Base-by-base conservation (phyloP, 1,140 invertebrate species). In the roundworm (Caenorhabditis elegans) region DNA sequence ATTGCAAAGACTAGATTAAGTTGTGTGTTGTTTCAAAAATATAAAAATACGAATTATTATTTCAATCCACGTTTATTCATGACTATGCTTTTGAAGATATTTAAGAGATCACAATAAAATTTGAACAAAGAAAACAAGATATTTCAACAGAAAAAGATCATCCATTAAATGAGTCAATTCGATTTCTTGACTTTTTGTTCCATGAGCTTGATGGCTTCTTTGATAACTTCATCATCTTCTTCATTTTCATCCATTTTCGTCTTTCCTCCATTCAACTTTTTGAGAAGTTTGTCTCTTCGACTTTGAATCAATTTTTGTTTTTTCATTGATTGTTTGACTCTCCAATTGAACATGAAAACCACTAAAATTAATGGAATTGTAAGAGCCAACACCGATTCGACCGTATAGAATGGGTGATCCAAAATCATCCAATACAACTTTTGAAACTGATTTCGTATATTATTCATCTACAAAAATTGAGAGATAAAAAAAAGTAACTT, bases 281-380 rank as follows among this genome's bases (percentile, higher is more conserved):
- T 70, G 34, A 70, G 17, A 19, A 70, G 34, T 15, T 43, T 70
- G 10, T 70, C 60, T 11, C 60, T n/a, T 13, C 60, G 60, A 39
- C 19, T 43, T 26, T 39, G 34, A 39, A 39, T 39, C n/a, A 10
- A 22, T n/a, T 70, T 70, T 26, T 70, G 60, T 34, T 70, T 70
- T 22, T 70, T 70, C 60, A 70, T 70, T 3, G 31, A 70, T 13
- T 70, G 60, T 24, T 70, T 70, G 17, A 70, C 60, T 22, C 60
- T 11, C 60, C 60, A 70, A 39, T 70, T 39, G 60, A 70, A 70
- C 60, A 70, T 70, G 8, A 70, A n/a, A 70, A 39, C 60, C 8
- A 70, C 60, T 11, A 70, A 4, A 19, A 39, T 22, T n/a, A 70
- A 19, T 22, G 60, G 60, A 22, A 70, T 70, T 0, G 34, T n/a